Evolutionary conservation across 2,797 vertebrate species (phyloP).

Genomic region (Lepilemur septentrionalis): DNA sequence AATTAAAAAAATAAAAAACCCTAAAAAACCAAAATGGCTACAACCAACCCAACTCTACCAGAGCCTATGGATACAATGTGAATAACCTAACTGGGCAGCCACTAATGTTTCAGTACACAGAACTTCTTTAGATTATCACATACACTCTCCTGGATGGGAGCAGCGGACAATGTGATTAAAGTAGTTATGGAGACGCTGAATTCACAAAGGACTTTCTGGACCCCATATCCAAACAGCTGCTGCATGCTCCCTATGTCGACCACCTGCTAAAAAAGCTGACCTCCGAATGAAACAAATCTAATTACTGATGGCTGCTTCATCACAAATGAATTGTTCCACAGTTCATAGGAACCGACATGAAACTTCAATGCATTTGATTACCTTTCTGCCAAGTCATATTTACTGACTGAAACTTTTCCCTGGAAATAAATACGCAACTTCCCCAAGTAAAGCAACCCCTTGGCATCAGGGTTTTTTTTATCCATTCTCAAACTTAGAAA

Average conservation of each 20-base stretch:
- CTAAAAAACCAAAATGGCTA: slow-evolving; percentile 35
- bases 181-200: neutral
- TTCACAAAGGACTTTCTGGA: slow-evolving; percentile 35
- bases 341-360: slow-evolving; percentile 62
- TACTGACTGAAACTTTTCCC: slow-evolving; percentile 68
- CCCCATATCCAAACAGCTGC: slow-evolving; percentile 56
- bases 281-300: slow-evolving; percentile 77
- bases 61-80: neutral
- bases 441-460: slow-evolving; percentile 68
- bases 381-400: slow-evolving; percentile 64
- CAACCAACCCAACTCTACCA: neutral
- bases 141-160: neutral
- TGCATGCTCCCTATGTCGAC: neutral
- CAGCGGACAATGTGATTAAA: slow-evolving; percentile 30
- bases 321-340: slow-evolving; percentile 75
- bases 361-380: slow-evolving; percentile 72
- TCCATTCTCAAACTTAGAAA: slow-evolving; percentile 67
- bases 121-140: slow-evolving; percentile 31
- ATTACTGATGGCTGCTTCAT: slow-evolving; percentile 64
- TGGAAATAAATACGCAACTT: slow-evolving; percentile 68
- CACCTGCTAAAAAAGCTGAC: slow-evolving; percentile 82
- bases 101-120: neutral
- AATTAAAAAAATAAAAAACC: neutral
- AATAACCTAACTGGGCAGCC: neutral
- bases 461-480: slow-evolving; percentile 5